Percentiles rank a stretch among this genome's conserved stretches.
These are phyloP conservation scores for Mayetiola destructor DNA, from an alignment of 2,888 invertebrate species.

Conservation along the genomic window DNA sequence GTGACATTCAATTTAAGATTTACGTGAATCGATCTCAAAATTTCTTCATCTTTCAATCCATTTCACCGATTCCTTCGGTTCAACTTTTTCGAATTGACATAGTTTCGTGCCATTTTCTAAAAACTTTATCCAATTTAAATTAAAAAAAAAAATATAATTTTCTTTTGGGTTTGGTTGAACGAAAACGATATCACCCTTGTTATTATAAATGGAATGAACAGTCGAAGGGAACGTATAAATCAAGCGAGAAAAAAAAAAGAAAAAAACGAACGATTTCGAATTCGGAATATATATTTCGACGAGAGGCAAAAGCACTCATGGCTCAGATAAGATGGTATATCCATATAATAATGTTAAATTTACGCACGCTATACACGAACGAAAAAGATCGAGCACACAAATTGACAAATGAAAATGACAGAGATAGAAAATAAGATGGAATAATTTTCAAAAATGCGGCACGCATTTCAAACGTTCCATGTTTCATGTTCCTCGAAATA, in stretches of 20 bases:
- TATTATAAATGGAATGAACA: slow-evolving; percentile 5
- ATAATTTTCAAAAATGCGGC: slow-evolving; percentile 7
- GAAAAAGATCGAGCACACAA: not conserved
- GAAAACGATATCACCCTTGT: slow-evolving; percentile 9
- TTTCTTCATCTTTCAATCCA: too few relatives aligned
- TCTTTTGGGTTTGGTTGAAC: slow-evolving; percentile 1
- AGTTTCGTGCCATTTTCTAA: too few relatives aligned
- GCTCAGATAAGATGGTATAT: slow-evolving; percentile 6
- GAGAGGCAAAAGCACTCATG: not conserved
- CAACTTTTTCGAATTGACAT: too few relatives aligned
- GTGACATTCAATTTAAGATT: not conserved
- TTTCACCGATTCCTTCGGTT: not conserved
- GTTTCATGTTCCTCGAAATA: not conserved
- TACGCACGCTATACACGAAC: not conserved
- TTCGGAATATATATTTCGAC: not conserved
- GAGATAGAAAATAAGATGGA: too few relatives aligned
- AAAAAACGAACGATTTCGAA: not conserved
- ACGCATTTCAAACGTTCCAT: slow-evolving; percentile 12
- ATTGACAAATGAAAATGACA: too few relatives aligned
- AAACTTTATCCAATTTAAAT: too few relatives aligned
- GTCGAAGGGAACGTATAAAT: too few relatives aligned
- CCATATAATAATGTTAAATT: not conserved
- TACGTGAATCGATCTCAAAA: too few relatives aligned
- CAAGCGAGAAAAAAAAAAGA: not conserved
- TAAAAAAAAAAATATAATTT: slow-evolving; percentile 12